These are phyloP conservation scores for Habroteleia sp. DNA, from an alignment of 2,888 invertebrate genomes.

Conservation along the genomic window DNA sequence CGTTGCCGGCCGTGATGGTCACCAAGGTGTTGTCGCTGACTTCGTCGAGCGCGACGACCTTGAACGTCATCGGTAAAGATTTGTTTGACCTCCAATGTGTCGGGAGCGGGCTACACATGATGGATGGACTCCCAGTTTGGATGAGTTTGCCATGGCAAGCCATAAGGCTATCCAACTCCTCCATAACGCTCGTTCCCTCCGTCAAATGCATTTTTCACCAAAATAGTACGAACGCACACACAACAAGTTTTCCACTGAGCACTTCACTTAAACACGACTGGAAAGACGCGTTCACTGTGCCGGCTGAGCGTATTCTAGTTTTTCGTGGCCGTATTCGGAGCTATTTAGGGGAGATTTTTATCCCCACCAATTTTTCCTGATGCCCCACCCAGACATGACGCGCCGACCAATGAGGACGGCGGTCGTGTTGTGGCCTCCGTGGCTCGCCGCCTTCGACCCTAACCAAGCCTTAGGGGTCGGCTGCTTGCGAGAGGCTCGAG, in stretches of 20 bases:
- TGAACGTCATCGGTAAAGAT: constrained; percentile 97
- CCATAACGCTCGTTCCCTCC: constrained; percentile 86
- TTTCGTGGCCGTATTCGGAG: constrained; percentile 78
- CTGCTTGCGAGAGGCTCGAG: constrained; percentile 66
- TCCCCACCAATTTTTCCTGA: constrained; percentile 79
- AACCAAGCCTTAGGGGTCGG: constrained; percentile 75
- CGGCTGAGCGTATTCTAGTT: constrained; percentile 81
- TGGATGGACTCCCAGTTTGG: constrained; percentile 96
- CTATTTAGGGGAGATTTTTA: constrained; percentile 74
- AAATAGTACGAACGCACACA: no score
- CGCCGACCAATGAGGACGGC: constrained; percentile 80
- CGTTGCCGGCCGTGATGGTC: constrained; percentile 97
- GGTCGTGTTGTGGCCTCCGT: constrained; percentile 81
- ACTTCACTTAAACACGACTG: constrained; percentile 43
- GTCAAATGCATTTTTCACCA: constrained; percentile 87
- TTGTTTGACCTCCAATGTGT: constrained; percentile 99
- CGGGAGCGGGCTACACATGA: constrained; percentile 96
- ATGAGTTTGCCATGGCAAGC: constrained; percentile 96
- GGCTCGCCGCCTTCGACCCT: constrained; percentile 81
- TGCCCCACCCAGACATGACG: constrained; percentile 79
- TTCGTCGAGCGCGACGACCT: constrained; percentile 96
- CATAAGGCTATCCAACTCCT: constrained; percentile 90
- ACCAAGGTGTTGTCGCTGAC: constrained; percentile 97
- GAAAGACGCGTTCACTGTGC: constrained; percentile 78
- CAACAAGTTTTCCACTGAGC: not conserved